phyloP scores from a whole-genome alignment of 2,113 vertebrate species.

The Vombatus ursinus region DNA sequence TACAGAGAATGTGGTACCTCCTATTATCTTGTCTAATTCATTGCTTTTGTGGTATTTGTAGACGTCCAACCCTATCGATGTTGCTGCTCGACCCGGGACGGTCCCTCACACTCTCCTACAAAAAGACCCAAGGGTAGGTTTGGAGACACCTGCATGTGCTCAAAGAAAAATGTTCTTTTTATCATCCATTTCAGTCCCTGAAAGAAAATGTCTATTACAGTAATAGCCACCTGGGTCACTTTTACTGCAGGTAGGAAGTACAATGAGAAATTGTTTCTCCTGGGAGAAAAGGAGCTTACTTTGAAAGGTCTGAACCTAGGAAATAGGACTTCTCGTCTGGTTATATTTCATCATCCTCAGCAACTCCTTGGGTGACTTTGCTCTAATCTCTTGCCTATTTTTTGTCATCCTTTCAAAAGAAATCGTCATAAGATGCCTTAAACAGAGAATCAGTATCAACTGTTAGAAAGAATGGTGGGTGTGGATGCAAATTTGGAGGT shows the following conservation, averaged over 20 bases:
- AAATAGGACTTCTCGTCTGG: background rate
- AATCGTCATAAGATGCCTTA: background rate
- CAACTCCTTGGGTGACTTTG: background rate
- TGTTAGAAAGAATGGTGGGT: background rate
- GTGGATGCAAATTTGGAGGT: background rate
- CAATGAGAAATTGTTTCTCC: background rate
- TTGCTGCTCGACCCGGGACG: conserved; percentile 93
- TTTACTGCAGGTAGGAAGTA: background rate
- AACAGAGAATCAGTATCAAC: background rate
- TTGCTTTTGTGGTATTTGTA: conserved; percentile 75
- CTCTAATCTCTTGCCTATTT: background rate
- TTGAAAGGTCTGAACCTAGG: background rate
- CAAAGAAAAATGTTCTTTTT: background rate
- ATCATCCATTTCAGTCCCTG: background rate
- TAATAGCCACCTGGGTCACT: background rate
- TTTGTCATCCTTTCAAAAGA: background rate
- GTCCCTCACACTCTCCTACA: conserved; percentile 96
- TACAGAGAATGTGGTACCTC: background rate
- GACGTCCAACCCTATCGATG: conserved; percentile 98
- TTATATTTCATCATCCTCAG: background rate
- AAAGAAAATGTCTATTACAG: background rate
- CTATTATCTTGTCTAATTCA: conserved; percentile 63
- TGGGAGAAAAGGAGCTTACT: background rate
- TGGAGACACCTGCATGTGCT: background rate
- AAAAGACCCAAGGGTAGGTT: conserved; percentile 96